These are phyloP conservation scores for Callipepla squamata DNA, from an alignment of 2,113 vertebrate species.

Conservation along the genomic window DNA sequence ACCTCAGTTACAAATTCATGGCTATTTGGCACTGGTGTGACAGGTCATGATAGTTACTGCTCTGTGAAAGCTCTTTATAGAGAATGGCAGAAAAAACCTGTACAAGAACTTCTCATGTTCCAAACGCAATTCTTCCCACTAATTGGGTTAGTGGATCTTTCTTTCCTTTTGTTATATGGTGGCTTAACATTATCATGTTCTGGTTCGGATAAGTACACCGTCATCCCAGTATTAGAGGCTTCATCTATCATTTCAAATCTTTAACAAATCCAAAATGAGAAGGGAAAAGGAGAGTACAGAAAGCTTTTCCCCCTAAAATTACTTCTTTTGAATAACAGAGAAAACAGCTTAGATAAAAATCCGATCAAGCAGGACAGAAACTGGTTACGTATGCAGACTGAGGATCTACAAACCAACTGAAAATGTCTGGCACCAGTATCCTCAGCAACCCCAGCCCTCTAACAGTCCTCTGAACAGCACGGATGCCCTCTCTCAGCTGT, in stretches of 20 bases:
- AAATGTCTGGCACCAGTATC: not conserved
- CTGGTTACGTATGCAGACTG: not conserved
- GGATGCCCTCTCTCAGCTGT: not conserved
- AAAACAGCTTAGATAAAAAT: not conserved
- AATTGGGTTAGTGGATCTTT: not conserved
- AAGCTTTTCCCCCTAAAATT: not conserved
- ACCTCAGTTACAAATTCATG: not conserved
- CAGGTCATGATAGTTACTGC: not conserved
- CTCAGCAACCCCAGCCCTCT: not conserved
- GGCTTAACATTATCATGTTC: rapidly evolving
- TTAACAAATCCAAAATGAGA: constrained; percentile 7
- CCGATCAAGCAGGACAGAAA: not conserved
- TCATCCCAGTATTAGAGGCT: not conserved
- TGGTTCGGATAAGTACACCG: not conserved
- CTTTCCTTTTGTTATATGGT: not conserved
- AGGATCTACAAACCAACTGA: constrained; percentile 10
- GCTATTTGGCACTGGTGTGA: not conserved
- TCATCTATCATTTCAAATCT: not conserved
- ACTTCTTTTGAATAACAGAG: not conserved
- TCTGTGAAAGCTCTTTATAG: not conserved
- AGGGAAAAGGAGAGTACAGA: not conserved
- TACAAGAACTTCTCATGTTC: not conserved
- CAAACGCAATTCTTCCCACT: not conserved
- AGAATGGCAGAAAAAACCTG: not conserved
- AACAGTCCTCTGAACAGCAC: not conserved